Conservation (phyloP, 1,140 invertebrate genomes). For the Elymnias hypermnestra region DNA sequence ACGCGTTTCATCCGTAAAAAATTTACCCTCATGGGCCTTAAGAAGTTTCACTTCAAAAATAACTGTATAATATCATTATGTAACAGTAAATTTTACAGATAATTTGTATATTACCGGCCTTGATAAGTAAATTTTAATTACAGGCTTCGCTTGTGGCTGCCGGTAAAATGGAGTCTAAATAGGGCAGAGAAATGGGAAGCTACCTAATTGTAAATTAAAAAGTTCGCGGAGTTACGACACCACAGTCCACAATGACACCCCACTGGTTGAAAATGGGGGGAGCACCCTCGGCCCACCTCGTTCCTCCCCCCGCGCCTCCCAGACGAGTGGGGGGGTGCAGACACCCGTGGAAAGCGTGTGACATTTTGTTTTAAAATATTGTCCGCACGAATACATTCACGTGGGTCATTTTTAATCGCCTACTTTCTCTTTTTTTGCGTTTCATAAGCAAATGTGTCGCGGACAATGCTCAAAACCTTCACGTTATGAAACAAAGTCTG, state of each 20-base stretch:
- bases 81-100: no score
- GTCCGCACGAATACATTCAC: conserved; percentile 71
- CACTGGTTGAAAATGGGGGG: conserved; percentile 34
- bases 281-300: conserved; percentile 25
- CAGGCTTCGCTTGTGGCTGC: conserved; percentile 51
- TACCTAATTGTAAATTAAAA: conserved; percentile 76
- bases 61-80: no score
- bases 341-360: conserved; percentile 72
- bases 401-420: conserved; percentile 70
- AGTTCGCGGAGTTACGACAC: conserved; percentile 74
- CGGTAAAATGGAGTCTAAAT: conserved; percentile 72
- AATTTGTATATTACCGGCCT: no score
- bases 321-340: conserved; percentile 39
- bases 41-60: no score
- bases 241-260: conserved; percentile 73
- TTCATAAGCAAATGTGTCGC: conserved; percentile 27
- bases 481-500: no score
- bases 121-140: conserved; percentile 74
- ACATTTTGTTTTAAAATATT: conserved; percentile 77
- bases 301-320: conserved; percentile 16
- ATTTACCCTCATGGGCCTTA: no score
- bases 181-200: conserved; percentile 74
- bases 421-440: conserved; percentile 57
- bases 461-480: conserved; percentile 28
- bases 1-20: no score